Conservation (phyloP, 2,888 invertebrate species). For the Ophion obscuratus region DNA sequence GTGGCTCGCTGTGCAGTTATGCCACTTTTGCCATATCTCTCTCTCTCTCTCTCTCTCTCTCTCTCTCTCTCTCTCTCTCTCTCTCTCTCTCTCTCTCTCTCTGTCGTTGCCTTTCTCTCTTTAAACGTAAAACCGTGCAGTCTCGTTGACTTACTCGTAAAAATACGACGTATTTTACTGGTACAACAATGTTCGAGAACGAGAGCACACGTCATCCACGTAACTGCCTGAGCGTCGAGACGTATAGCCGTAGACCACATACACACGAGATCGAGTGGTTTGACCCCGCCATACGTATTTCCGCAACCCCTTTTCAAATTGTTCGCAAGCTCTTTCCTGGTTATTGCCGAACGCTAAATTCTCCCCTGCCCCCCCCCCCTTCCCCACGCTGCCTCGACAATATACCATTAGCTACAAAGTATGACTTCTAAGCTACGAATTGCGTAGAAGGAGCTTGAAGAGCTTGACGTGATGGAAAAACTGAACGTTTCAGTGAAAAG, state of each 20-base stretch:
- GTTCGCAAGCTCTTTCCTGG: slow-evolving; percentile 31
- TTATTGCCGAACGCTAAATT: slow-evolving; percentile 49
- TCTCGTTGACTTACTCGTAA: slow-evolving; percentile 76
- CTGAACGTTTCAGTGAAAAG: neutral
- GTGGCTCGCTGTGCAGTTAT: slow-evolving; percentile 67
- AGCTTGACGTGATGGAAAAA: neutral
- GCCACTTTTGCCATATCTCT: slow-evolving; percentile 35
- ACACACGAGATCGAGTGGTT: slow-evolving; percentile 78
- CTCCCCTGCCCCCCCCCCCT: slow-evolving; percentile 1
- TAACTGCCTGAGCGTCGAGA: slow-evolving; percentile 71
- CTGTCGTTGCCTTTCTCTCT: slow-evolving; percentile 26
- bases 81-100: slow-evolving; percentile 20
- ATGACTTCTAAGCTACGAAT: neutral
- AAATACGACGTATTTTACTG: slow-evolving; percentile 71
- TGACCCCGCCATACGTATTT: slow-evolving; percentile 74
- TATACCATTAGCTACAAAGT: slow-evolving; percentile 11
- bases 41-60: slow-evolving; percentile 42
- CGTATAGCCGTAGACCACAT: slow-evolving; percentile 48
- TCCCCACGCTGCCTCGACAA: slow-evolving; percentile 7
- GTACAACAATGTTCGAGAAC: slow-evolving; percentile 75
- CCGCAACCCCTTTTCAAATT: slow-evolving; percentile 38
- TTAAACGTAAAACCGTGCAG: slow-evolving; percentile 55
- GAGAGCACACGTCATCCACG: slow-evolving; percentile 76
- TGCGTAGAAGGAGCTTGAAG: neutral
- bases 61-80: slow-evolving; percentile 51